Evolutionary conservation across 92 coral and sea anemone genomes (phyloP).

Genomic region (Zoanthus gigantus): DNA sequence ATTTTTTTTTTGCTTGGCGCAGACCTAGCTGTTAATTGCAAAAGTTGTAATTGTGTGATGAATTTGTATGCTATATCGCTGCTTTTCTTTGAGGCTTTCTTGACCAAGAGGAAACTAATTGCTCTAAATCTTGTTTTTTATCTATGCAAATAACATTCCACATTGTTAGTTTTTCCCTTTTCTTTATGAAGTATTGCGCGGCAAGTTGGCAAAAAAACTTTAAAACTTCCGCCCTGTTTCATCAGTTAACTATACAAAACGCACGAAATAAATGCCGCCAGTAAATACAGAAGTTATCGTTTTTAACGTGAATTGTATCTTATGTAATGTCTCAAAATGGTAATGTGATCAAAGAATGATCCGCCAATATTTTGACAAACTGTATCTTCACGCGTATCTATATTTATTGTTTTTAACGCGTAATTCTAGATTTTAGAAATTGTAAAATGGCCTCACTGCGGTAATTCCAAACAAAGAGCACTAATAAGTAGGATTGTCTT

Average conservation of each 20-base stretch:
- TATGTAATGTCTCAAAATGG: constrained; percentile 35
- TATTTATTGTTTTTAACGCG: constrained; percentile 54
- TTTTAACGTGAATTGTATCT: background rate
- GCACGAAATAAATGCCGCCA: background rate
- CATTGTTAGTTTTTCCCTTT: constrained; percentile 42
- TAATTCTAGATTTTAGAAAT: constrained; percentile 59
- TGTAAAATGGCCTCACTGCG: constrained; percentile 38
- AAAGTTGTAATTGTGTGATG: constrained; percentile 22
- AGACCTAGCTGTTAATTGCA: background rate
- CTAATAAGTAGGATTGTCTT: constrained; percentile 1
- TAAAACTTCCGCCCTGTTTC: constrained; percentile 28
- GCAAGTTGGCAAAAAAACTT: constrained; percentile 17
- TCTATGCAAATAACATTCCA: constrained; percentile 78
- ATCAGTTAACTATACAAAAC: background rate
- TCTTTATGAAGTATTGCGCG: constrained; percentile 9
- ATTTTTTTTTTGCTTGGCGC: background rate
- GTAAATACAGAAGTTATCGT: background rate
- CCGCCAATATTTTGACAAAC: constrained; percentile 52
- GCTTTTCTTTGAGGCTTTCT: constrained; percentile 28
- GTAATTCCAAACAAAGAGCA: constrained; percentile 16
- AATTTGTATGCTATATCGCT: constrained; percentile 27
- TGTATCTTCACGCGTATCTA: constrained; percentile 57
- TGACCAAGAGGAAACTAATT: constrained; percentile 31
- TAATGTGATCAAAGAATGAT: constrained; percentile 31
- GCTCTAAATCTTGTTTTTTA: constrained; percentile 57